Evolutionary conservation across 2,797 vertebrate species (phyloP).

Genomic region (Limnodromus scolopaceus): DNA sequence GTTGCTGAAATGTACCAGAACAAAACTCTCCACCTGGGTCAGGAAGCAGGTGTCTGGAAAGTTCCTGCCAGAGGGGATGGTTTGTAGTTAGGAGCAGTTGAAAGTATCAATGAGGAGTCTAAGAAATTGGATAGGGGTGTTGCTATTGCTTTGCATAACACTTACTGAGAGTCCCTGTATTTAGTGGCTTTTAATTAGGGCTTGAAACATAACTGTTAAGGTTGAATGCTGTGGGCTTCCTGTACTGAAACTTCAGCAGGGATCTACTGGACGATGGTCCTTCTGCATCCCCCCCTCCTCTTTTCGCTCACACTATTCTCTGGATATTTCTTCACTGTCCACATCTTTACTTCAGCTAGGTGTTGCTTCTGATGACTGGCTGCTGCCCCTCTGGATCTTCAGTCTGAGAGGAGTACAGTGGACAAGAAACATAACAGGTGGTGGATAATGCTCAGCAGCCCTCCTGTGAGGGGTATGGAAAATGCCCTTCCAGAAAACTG

Average conservation of each 20-base stretch:
- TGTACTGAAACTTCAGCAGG: not conserved
- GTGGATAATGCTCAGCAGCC: not conserved
- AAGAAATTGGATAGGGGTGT: not conserved
- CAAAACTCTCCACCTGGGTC: conserved; percentile 17
- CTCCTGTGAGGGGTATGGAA: not conserved
- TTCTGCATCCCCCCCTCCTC: not conserved
- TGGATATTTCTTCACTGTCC: not conserved
- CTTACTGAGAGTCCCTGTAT: not conserved
- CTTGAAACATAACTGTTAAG: not conserved
- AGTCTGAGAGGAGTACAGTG: not conserved
- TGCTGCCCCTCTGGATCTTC: not conserved
- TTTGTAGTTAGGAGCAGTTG: not conserved
- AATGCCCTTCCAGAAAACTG: not conserved
- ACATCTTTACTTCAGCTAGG: not conserved
- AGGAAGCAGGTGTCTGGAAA: conserved; percentile 50
- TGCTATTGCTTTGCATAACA: not conserved
- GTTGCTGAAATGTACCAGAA: conserved; percentile 5
- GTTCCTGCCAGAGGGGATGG: not conserved
- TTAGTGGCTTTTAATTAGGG: not conserved
- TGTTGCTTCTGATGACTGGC: not conserved
- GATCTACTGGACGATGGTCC: not conserved
- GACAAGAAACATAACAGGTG: not conserved
- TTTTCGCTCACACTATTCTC: not conserved
- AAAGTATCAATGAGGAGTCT: not conserved
- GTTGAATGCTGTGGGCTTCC: not conserved